Base-by-base conservation (phyloP, 2,113 vertebrate genomes). In the Peromyscus polionotus region DNA sequence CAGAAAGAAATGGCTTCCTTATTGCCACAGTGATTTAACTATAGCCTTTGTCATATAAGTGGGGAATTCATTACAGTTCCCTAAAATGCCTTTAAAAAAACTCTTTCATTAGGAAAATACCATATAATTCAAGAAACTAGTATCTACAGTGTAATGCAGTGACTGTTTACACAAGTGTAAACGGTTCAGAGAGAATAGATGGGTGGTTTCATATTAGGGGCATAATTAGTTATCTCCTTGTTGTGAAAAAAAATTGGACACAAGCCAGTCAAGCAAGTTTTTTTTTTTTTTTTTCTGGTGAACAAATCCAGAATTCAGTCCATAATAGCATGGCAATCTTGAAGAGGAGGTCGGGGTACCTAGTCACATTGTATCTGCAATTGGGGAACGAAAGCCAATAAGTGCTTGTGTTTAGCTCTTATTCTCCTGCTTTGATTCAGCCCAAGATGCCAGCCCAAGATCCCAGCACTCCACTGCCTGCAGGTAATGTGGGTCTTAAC, bases 241-340 rank as follows among this genome's bases (percentile, higher is more conserved):
- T 3, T 33, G 1, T 36, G 22, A 10, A 61, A 51, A 67, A n/a
- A 24, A 61, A 14, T 12, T 5, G 2, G 17, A 68, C 61, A 48
- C 11, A 68, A 68, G 17, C 5, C 48, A 1, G 39, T 22, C 42
- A 87, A 87, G 54, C 12, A 54, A 54, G 54, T 54, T 54, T 54
- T 54, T 54, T 54, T 51, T 48, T 51, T 48, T 48, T 48, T 4
- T 51, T 51, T 51, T 51, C 9, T 51, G 51, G 51, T 51, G 51
- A 9, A 33, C 10, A 22, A 8, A 48, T 36, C 26, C 4, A 7
- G 2, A 5, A 4, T 17, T 11, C 3, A 42, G 1, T 42, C 7
- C 7, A 84, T 63, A 26, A 61, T 59, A n/a, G 3, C 1, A 7
- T 1, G 36, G 5, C 10, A 39, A 7, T 39, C 57, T 45, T 28